These are phyloP conservation scores for Heterohyrax brucei DNA, from an alignment of 2,797 vertebrate species.

Conservation along the genomic window DNA sequence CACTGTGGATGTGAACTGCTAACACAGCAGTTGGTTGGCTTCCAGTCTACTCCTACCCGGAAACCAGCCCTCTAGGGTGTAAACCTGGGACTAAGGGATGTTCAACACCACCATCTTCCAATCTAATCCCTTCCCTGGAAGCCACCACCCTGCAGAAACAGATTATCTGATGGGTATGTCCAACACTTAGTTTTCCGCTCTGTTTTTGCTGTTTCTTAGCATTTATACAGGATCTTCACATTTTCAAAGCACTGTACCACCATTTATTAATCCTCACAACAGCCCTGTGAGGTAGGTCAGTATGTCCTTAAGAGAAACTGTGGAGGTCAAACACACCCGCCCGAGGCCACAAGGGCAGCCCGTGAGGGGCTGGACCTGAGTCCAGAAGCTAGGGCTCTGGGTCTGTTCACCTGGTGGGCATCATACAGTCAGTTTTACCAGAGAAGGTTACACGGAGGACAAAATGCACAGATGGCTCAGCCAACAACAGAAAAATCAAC, in stretches of 20 bases:
- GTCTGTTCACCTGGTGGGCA: not conserved
- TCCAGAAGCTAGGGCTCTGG: not conserved
- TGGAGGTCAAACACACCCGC: constrained; percentile 47
- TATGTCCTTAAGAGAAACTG: constrained; percentile 67
- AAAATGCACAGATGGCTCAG: constrained; percentile 7
- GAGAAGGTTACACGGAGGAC: not conserved
- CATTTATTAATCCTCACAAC: constrained; percentile 86
- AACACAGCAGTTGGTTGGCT: not conserved
- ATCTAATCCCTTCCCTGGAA: not conserved
- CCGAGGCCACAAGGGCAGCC: constrained; percentile 15
- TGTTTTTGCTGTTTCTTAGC: not conserved
- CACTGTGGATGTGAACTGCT: no score
- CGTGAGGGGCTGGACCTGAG: not conserved
- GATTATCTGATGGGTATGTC: not conserved
- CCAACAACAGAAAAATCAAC: constrained; percentile 21
- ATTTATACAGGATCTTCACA: constrained; percentile 57
- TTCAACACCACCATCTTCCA: not conserved
- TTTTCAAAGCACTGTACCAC: constrained; percentile 77
- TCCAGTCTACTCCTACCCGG: not conserved
- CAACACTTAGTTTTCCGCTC: not conserved
- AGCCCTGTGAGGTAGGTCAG: constrained; percentile 84
- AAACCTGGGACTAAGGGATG: not conserved
- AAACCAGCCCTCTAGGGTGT: not conserved
- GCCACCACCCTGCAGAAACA: not conserved
- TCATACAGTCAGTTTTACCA: not conserved